phyloP scores from a whole-genome alignment of 64 coral and sea anemone species.

The Montipora sp. region DNA sequence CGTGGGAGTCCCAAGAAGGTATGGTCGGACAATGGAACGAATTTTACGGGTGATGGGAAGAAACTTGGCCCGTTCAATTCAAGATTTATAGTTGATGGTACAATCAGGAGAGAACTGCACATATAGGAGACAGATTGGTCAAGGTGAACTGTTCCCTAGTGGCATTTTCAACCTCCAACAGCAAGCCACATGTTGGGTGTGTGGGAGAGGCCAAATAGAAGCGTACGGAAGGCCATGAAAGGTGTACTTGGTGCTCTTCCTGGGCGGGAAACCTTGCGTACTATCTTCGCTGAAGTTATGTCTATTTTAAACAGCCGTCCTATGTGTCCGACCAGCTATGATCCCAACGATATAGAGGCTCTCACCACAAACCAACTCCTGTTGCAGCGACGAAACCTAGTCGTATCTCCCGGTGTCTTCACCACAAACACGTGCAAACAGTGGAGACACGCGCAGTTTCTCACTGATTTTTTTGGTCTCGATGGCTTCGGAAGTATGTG shows the following conservation, averaged over 20 bases:
- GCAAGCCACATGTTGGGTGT: constrained; percentile 68
- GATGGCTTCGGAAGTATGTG: constrained; percentile 34
- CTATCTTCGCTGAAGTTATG: constrained; percentile 62
- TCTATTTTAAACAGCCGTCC: constrained; percentile 55
- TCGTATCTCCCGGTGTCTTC: constrained; percentile 29
- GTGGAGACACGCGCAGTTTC: constrained; percentile 9
- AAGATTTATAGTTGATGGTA: background rate
- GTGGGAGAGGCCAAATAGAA: constrained; percentile 63
- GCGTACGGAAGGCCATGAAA: constrained; percentile 42
- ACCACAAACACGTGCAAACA: background rate
- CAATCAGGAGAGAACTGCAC: constrained; percentile 39
- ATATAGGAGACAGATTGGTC: constrained; percentile 28
- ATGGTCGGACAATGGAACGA: constrained; percentile 51
- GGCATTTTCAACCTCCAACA: constrained; percentile 59
- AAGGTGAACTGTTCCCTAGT: background rate
- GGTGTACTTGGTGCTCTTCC: constrained; percentile 33
- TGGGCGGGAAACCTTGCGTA: constrained; percentile 45
- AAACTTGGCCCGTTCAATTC: constrained; percentile 13
- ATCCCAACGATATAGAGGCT: constrained; percentile 45
- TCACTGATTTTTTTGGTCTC: constrained; percentile 41
- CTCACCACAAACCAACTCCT: constrained; percentile 23
- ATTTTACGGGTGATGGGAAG: constrained; percentile 23
- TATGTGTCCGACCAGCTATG: constrained; percentile 36
- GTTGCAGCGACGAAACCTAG: constrained; percentile 31
- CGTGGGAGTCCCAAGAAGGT: constrained; percentile 18